These are phyloP conservation scores for Sapayoa aenigma DNA, from an alignment of 2,113 vertebrate species.

Conservation along the genomic window DNA sequence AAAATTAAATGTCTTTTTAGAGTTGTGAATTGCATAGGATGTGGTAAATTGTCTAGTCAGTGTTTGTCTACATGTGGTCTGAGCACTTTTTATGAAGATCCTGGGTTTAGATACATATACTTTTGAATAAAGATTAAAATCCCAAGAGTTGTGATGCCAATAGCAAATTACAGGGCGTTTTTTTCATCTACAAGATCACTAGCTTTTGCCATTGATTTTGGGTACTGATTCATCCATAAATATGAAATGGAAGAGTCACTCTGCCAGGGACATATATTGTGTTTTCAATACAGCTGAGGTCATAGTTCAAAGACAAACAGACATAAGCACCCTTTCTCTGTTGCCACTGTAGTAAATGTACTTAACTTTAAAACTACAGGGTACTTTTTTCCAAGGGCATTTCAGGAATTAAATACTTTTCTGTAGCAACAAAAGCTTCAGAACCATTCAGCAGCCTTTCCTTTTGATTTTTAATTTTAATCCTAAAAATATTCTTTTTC, in stretches of 20 bases:
- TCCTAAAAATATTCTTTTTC: background rate
- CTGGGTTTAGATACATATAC: constrained; percentile 67
- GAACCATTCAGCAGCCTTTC: background rate
- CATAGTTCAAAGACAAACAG: background rate
- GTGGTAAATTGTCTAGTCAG: constrained; percentile 69
- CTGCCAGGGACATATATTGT: constrained; percentile 61
- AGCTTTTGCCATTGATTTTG: constrained; percentile 72
- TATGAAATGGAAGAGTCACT: constrained; percentile 35
- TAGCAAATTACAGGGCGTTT: constrained; percentile 79
- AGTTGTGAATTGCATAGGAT: constrained; percentile 64
- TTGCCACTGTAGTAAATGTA: background rate
- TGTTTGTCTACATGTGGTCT: constrained; percentile 75
- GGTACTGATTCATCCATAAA: constrained; percentile 73
- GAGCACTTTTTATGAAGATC: constrained; percentile 61
- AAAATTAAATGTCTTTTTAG: constrained; percentile 52
- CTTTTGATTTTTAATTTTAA: background rate
- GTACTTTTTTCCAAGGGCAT: background rate
- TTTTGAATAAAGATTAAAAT: constrained; percentile 74
- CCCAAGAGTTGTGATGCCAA: constrained; percentile 66
- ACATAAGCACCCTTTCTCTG: background rate
- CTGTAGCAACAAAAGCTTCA: background rate
- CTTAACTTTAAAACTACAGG: constrained; percentile 33
- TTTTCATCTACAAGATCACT: constrained; percentile 74
- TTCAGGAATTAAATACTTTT: constrained; percentile 29
- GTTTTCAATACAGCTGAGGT: constrained; percentile 40